phyloP scores from a whole-genome alignment of 1,140 invertebrate species.

The Triops longicaudatus region DNA sequence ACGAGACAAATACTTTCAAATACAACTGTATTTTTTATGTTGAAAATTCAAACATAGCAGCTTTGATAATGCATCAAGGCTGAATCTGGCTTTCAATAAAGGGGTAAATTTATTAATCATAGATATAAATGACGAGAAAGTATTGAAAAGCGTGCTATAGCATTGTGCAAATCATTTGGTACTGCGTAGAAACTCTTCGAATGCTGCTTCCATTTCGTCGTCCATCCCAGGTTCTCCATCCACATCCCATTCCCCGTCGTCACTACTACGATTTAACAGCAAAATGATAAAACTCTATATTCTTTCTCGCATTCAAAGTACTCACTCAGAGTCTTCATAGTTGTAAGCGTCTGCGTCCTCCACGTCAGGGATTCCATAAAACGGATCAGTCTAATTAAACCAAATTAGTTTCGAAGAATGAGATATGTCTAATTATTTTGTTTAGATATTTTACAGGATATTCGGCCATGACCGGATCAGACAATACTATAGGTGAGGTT shows the following conservation, averaged over 20 bases:
- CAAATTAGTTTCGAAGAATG: background rate
- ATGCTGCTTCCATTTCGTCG: conserved; percentile 24
- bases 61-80: background rate
- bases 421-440: background rate
- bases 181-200: conserved; percentile 27
- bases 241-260: background rate
- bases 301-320: background rate
- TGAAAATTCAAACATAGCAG: background rate
- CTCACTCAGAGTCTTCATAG: conserved; percentile 3
- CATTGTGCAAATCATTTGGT: background rate
- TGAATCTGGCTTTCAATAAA: background rate
- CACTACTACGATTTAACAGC: background rate
- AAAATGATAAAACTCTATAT: background rate
- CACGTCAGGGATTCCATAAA: background rate
- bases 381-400: background rate
- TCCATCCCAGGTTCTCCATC: conserved; percentile 24
- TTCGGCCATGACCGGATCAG: conserved; percentile 13
- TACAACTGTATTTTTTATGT: background rate
- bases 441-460: conserved; percentile 4
- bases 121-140: too few species aligned
- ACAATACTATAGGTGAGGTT: conserved; percentile 17
- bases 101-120: background rate
- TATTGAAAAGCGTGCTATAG: background rate
- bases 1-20: background rate
- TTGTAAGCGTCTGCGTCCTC: background rate